A percentile compares a stretch with the other conserved stretches of the same genome.
These are phyloP conservation scores for Drosophila funebris DNA, from an alignment of 1,140 invertebrate genomes.

Conservation along the genomic window DNA sequence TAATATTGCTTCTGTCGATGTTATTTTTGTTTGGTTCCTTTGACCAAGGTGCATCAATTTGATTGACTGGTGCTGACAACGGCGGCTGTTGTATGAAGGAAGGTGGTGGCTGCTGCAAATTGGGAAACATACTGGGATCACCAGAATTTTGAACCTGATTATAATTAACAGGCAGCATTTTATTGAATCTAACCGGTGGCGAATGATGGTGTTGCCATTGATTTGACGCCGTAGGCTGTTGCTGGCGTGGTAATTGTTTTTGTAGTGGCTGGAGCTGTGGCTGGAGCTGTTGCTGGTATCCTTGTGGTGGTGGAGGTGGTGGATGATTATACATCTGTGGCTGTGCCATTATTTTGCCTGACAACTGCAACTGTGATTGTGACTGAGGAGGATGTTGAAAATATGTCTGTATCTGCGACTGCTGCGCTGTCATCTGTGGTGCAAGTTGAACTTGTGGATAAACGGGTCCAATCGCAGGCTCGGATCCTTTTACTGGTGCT, in stretches of 20 bases:
- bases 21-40: slow-evolving; percentile 8
- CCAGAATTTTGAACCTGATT: slow-evolving; percentile 9
- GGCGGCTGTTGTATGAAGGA: slow-evolving; percentile 24
- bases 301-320: slow-evolving; percentile 84
- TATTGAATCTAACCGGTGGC: slow-evolving; percentile 18
- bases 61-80: neutral
- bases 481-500: slow-evolving; percentile 23
- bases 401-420: slow-evolving; percentile 7
- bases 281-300: slow-evolving; percentile 37
- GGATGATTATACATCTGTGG: slow-evolving; percentile 79
- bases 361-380: slow-evolving; percentile 34
- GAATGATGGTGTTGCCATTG: slow-evolving; percentile 26
- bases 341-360: slow-evolving; percentile 69
- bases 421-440: slow-evolving; percentile 22
- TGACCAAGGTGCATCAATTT: slow-evolving; percentile 22
- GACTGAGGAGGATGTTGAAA: neutral
- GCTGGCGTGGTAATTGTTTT: neutral
- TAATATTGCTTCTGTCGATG: slow-evolving; percentile 15
- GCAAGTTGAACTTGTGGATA: slow-evolving; percentile 39
- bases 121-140: slow-evolving; percentile 42
- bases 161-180: slow-evolving; percentile 33
- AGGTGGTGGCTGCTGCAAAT: slow-evolving; percentile 63
- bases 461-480: slow-evolving; percentile 15
- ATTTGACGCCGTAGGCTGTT: slow-evolving; percentile 21
- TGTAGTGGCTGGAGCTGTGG: slow-evolving; percentile 14